Evolutionary conservation across 2,797 vertebrate genomes (phyloP).

Genomic region (Sebastes steindachneri): DNA sequence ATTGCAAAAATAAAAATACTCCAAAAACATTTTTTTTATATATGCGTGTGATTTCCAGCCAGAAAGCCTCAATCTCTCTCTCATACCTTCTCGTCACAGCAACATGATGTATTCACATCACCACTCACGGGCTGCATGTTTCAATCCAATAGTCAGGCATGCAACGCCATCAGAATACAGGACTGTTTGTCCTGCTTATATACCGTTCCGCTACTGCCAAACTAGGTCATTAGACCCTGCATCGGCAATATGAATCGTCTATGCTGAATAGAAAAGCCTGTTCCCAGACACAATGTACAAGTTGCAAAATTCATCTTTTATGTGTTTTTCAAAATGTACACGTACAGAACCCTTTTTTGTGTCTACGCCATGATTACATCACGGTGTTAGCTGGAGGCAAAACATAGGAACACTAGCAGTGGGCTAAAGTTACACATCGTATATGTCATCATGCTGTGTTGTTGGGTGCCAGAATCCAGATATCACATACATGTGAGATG

Average conservation of each 20-base stretch:
- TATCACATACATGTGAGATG: no score
- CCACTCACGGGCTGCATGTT: neutral
- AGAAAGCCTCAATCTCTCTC: slow-evolving; percentile 1
- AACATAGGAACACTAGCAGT: no score
- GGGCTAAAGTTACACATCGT: no score
- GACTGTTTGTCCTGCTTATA: slow-evolving; percentile 8
- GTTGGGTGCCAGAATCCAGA: no score
- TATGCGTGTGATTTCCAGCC: neutral
- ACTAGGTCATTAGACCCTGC: slow-evolving; percentile 13
- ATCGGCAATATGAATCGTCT: neutral
- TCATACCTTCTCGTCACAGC: neutral
- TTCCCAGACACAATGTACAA: neutral
- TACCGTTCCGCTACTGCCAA: neutral
- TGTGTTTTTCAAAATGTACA: neutral
- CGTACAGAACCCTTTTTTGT: no score
- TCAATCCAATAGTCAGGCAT: neutral
- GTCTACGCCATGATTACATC: no score
- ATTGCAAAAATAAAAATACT: neutral
- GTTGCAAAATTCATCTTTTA: neutral
- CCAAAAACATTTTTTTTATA: neutral
- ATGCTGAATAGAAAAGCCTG: neutral
- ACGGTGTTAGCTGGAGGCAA: no score
- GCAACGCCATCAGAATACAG: neutral
- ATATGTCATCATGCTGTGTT: no score
- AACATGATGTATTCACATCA: slow-evolving; percentile 10